Base-by-base conservation (phyloP, 2,113 vertebrate species). In the Pardalotus punctatus region DNA sequence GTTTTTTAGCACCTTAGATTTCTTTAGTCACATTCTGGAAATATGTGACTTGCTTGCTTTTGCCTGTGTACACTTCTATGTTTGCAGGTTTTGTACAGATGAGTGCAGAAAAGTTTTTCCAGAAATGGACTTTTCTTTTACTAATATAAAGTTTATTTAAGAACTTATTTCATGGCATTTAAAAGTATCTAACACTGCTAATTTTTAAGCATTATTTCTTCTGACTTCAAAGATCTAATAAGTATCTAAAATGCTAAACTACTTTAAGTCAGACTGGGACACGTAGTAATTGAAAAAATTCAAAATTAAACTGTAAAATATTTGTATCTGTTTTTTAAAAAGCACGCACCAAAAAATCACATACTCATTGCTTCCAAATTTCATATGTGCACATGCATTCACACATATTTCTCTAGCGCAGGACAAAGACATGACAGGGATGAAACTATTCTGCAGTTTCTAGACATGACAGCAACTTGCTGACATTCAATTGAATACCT, bases 281-380 rank as follows among this genome's bases (percentile, higher is more conserved):
- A 64, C 18, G 48, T 33, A 45, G 9, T 24, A 43, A 65, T 23
- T 43, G 19, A 25, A 66, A 78, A 74, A 64, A 78, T 35, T 71
- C 11, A 62, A 42, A 85, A 62, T 28, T 67, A 51, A 57, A 57
- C 36, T 23, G 16, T 8, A 72, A 62, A 78, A 62, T 42, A 65
- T 27, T 91, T 65, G 19, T 17, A 64, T 20, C 18, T 42, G 6
- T 11, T 56, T 65, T 73, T 64, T 29, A 40, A 20, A 70, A 74
- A 54, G 25, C 21, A 35, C 0, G 0, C 11, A 47, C 5, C 6
- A 57, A 58, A 79, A 33, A 10, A 2, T 28, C 12, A 67, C 38
- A 57, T 38, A 62, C 16, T n/a, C 12, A 25, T 47, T 24, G 15
- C 3, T 58, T 22, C 38, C 24, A 81, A 43, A 58, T 14, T 4